Base-by-base conservation (phyloP, 1,140 invertebrate species). In the Eueides isabella region DNA sequence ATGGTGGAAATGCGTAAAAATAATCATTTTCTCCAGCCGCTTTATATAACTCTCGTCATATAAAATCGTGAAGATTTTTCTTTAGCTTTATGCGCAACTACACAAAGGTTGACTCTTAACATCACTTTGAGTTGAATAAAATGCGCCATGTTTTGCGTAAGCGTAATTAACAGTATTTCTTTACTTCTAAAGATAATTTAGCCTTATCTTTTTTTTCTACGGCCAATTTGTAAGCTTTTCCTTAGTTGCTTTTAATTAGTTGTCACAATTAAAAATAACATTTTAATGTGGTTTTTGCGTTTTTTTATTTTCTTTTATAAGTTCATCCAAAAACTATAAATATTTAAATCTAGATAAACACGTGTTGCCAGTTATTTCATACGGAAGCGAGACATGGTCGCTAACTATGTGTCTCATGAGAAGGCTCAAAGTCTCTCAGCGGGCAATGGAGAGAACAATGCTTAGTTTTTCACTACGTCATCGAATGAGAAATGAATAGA, bases 51-150 rank as follows among this genome's bases (percentile, higher is more conserved):
- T 23, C 19, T 55, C 44, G 44, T 55, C 44, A 55, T 55, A 55
- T 55, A 23, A 55, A 55, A 55, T 23, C 19, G 11, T 55, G 11
- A 55, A 55, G 44, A 55, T 55, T 55, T 55, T 55, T 55, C 44
- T 55, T 55, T 55, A 55, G 44, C 44, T 7, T 26, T 55, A 55
- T 23, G 44, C 44, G 7, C 44, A 55, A 55, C n/a, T 55, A 35
- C 38, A 44, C 41, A 48, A 61, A 61, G 26, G n/a, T 26, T 66
- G 29, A 33, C 48, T 61, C 30, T 68, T 61, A 61, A 68, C 44
- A 23, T 61, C 48, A 1, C 67, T 68, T 61, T 61, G 48, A 68
- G 23, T 19, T 48, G 30, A 12, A 31, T 68, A 12, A 68, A 44
- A 61, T 29, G 23, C 55, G 12, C 48, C 19, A 26, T 55, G 48